phyloP scores from a whole-genome alignment of 2,113 vertebrate genomes.

The Rhea americana region DNA sequence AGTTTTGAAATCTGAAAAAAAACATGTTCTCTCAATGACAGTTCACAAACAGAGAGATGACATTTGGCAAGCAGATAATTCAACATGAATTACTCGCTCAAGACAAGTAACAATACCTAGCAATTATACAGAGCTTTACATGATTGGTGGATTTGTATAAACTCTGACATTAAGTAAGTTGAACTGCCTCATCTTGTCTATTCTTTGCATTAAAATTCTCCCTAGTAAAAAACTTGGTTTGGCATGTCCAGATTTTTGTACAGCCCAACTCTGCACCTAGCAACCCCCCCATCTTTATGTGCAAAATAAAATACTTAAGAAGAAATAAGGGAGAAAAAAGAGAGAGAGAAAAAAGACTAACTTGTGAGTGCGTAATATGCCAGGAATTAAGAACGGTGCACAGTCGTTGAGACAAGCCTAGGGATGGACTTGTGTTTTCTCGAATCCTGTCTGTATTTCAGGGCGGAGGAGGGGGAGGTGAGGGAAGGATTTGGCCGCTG shows the following conservation, averaged over 20 bases:
- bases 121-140: conserved; percentile 35
- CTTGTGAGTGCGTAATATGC: background rate
- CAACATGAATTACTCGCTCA: conserved; percentile 49
- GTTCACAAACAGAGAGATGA: conserved; percentile 55
- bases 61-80: conserved; percentile 64
- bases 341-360: background rate
- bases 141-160: conserved; percentile 12
- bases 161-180: conserved; percentile 57
- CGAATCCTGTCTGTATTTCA: background rate
- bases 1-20: conserved; percentile 20
- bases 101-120: conserved; percentile 40
- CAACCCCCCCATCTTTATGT: background rate
- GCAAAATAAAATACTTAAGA: background rate
- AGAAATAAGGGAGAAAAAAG: background rate
- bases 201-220: background rate
- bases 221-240: background rate
- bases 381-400: background rate
- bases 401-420: background rate
- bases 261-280: background rate
- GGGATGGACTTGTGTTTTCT: background rate
- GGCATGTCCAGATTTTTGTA: background rate
- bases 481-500: background rate
- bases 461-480: background rate
- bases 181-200: conserved; percentile 18
- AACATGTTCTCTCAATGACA: conserved; percentile 20